Conservation (phyloP, 2,113 vertebrate species). For the Leiothrix lutea region DNA sequence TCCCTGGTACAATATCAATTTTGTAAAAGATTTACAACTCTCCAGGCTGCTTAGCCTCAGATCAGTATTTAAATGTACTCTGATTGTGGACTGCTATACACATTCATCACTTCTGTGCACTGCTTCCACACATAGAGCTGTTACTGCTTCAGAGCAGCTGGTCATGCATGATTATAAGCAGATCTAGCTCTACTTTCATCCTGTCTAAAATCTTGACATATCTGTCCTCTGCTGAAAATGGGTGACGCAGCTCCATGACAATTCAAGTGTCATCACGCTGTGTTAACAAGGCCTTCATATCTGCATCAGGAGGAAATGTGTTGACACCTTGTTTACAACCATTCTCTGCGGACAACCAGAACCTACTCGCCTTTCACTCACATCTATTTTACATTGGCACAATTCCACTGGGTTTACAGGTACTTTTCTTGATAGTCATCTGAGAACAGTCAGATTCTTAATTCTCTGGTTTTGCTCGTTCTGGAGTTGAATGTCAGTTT, state of each 20-base stretch:
- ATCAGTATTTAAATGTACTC: not conserved
- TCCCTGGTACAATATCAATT: not conserved
- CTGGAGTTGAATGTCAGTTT: not conserved
- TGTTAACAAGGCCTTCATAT: not conserved
- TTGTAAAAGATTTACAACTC: not conserved
- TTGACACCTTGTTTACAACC: constrained; percentile 41
- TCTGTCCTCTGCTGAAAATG: constrained; percentile 16
- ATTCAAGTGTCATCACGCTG: not conserved
- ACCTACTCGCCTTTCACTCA: not conserved
- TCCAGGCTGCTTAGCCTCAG: not conserved
- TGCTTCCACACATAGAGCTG: not conserved
- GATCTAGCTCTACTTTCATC: constrained; percentile 17
- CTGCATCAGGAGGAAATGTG: not conserved
- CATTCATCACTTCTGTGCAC: not conserved
- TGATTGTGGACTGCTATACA: not conserved
- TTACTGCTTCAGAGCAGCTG: constrained; percentile 5
- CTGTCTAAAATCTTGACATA: constrained; percentile 1
- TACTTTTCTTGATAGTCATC: not conserved
- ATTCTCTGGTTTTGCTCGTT: not conserved
- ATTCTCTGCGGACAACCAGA: not conserved
- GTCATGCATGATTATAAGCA: constrained; percentile 32
- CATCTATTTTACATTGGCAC: not conserved
- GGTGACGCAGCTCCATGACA: not conserved
- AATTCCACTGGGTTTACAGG: not conserved
- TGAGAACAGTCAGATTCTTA: not conserved